Evolutionary conservation across 1,140 invertebrate genomes (phyloP).

Genomic region (Diploscapter pachys): DNA sequence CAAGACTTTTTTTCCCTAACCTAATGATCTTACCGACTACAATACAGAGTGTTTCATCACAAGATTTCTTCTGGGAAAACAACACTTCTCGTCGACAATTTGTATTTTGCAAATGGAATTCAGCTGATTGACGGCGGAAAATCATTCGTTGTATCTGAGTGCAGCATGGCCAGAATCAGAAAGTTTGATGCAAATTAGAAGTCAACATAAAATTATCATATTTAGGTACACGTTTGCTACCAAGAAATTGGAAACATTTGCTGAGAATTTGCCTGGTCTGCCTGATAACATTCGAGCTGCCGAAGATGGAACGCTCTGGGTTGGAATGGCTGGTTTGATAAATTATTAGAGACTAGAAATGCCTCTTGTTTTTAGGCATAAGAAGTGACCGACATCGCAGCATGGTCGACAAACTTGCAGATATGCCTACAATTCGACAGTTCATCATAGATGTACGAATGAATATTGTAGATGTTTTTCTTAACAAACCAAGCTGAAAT

Average conservation of each 20-base stretch:
- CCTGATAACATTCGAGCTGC: slow-evolving; percentile 61
- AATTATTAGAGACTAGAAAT: slow-evolving; percentile 13
- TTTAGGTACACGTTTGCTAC: slow-evolving; percentile 7
- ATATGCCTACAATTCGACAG: slow-evolving; percentile 53
- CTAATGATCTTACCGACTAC: slow-evolving; percentile 23
- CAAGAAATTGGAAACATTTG: slow-evolving; percentile 55
- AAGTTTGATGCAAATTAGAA: slow-evolving; percentile 33
- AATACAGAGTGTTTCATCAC: slow-evolving; percentile 55
- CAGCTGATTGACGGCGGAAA: slow-evolving; percentile 56
- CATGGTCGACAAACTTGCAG: slow-evolving; percentile 52
- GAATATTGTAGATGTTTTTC: neutral
- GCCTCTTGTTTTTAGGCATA: slow-evolving; percentile 28
- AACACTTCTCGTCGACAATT: slow-evolving; percentile 44
- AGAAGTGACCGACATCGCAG: slow-evolving; percentile 43
- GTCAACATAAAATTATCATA: neutral
- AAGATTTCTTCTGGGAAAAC: slow-evolving; percentile 46
- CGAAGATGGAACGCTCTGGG: slow-evolving; percentile 51
- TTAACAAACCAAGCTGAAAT: neutral
- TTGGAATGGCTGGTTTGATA: slow-evolving; percentile 35
- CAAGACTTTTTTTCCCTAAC: no score
- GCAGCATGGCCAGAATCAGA: slow-evolving; percentile 53
- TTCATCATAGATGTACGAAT: slow-evolving; percentile 51
- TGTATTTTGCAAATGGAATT: slow-evolving; percentile 61
- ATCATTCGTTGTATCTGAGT: slow-evolving; percentile 58
- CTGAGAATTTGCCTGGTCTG: slow-evolving; percentile 61